Percentiles rank a stretch among this genome's conserved stretches.
phyloP scores from a whole-genome alignment of 2,797 vertebrate species.

The Mycteria americana region DNA sequence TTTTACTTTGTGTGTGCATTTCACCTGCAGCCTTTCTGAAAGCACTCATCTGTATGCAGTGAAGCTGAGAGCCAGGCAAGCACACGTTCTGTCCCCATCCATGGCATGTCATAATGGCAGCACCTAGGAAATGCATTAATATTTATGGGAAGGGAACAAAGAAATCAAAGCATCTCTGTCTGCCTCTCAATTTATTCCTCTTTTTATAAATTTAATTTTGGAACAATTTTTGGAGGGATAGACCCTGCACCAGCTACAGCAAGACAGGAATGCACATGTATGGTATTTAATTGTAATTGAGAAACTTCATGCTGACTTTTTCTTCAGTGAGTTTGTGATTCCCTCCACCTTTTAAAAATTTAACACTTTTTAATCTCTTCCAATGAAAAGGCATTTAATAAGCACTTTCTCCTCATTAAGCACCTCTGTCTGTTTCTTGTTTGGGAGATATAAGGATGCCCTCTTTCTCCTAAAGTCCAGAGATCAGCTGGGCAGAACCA shows the following conservation, averaged over 20 bases:
- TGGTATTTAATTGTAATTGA: not conserved
- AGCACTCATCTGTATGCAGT: constrained; percentile 34
- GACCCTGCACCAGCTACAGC: rapidly evolving
- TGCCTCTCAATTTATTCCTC: not conserved
- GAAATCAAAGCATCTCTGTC: constrained; percentile 21
- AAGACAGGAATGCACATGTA: not conserved
- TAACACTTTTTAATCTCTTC: not conserved
- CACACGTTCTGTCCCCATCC: not conserved
- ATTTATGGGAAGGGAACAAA: constrained; percentile 46
- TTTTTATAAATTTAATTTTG: constrained; percentile 14
- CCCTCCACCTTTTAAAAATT: not conserved
- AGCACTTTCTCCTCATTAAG: not conserved
- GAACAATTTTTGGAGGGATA: not conserved
- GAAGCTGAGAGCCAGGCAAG: not conserved
- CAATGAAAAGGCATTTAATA: not conserved
- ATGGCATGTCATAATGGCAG: not conserved
- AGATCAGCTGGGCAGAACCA: not conserved
- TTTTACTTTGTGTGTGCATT: not conserved
- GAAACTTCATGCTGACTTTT: not conserved
- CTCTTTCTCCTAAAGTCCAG: not conserved
- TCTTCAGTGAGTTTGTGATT: not conserved
- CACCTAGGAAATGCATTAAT: constrained; percentile 28
- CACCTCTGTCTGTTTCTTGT: not conserved
- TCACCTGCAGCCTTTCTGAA: not conserved
- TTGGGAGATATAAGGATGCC: rapidly evolving